Conservation (phyloP, 2,888 invertebrate species). For the Carabus problematicus region DNA sequence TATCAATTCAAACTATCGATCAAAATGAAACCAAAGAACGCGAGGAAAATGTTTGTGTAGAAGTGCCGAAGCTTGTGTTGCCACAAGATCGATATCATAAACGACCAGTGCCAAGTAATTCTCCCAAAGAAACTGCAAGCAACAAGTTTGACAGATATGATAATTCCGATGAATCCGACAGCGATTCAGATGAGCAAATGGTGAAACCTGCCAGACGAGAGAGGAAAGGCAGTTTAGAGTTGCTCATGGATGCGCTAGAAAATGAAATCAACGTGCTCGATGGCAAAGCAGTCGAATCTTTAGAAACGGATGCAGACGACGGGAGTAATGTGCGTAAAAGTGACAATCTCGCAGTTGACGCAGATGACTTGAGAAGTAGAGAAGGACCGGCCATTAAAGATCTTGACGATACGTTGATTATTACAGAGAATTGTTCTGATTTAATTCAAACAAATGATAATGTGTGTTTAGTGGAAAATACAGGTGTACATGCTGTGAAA, state of each 20-base stretch:
- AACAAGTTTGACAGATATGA: slow-evolving; percentile 64
- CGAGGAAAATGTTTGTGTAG: slow-evolving; percentile 13
- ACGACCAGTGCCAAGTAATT: slow-evolving; percentile 24
- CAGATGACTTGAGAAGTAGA: neutral
- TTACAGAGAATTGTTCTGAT: slow-evolving; percentile 25
- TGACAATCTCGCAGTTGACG: neutral
- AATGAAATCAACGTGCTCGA: slow-evolving; percentile 57
- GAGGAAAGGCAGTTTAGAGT: slow-evolving; percentile 62
- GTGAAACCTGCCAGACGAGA: slow-evolving; percentile 57
- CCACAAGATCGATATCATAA: slow-evolving; percentile 55
- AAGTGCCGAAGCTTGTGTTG: slow-evolving; percentile 50
- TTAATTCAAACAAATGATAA: slow-evolving; percentile 24
- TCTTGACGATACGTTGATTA: slow-evolving; percentile 24
- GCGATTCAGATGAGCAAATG: slow-evolving; percentile 53
- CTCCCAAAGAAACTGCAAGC: slow-evolving; percentile 45
- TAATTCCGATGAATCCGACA: slow-evolving; percentile 58
- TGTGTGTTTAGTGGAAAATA: neutral
- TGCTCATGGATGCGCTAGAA: slow-evolving; percentile 63
- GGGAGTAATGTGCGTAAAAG: neutral
- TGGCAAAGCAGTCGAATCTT: slow-evolving; percentile 5
- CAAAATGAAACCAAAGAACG: slow-evolving; percentile 49
- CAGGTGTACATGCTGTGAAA: neutral
- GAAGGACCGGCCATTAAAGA: neutral
- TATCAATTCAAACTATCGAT: slow-evolving; percentile 60
- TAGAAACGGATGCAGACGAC: slow-evolving; percentile 2